These are phyloP conservation scores for Knipowitschia caucasica DNA, from an alignment of 2,797 vertebrate species.

Conservation along the genomic window DNA sequence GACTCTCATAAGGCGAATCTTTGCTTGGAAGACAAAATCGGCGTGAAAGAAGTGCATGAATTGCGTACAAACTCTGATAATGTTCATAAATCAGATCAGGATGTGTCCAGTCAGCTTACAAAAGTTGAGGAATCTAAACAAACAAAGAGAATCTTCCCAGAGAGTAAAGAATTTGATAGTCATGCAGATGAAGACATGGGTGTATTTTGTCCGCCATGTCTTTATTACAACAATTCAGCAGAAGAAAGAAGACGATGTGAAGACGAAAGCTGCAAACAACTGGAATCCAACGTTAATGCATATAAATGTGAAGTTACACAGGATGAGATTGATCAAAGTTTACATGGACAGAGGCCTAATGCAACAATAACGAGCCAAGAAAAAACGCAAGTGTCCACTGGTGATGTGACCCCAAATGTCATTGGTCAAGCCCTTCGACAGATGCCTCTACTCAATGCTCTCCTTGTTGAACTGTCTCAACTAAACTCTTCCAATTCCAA, in stretches of 20 bases:
- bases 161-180: constrained; percentile 16
- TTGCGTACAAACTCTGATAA: not conserved
- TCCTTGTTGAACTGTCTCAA: constrained; percentile 84
- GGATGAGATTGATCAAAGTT: constrained; percentile 17
- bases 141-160: constrained; percentile 15
- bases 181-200: constrained; percentile 55
- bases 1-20: constrained; percentile 10
- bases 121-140: not conserved
- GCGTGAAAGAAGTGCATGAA: not conserved
- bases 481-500: constrained; percentile 56
- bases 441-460: constrained; percentile 84
- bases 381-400: constrained; percentile 7
- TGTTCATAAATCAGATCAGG: not conserved
- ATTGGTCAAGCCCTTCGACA: constrained; percentile 62
- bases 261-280: constrained; percentile 17
- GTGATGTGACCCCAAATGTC: constrained; percentile 17
- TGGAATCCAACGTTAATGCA: constrained; percentile 27
- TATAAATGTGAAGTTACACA: constrained; percentile 52
- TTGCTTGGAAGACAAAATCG: not conserved
- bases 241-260: constrained; percentile 29
- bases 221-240: constrained; percentile 75
- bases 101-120: not conserved
- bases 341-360: constrained; percentile 6
- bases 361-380: not conserved
- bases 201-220: constrained; percentile 79